These are phyloP conservation scores for Alectoris magna DNA, from an alignment of 2,797 vertebrate species.

Conservation along the genomic window DNA sequence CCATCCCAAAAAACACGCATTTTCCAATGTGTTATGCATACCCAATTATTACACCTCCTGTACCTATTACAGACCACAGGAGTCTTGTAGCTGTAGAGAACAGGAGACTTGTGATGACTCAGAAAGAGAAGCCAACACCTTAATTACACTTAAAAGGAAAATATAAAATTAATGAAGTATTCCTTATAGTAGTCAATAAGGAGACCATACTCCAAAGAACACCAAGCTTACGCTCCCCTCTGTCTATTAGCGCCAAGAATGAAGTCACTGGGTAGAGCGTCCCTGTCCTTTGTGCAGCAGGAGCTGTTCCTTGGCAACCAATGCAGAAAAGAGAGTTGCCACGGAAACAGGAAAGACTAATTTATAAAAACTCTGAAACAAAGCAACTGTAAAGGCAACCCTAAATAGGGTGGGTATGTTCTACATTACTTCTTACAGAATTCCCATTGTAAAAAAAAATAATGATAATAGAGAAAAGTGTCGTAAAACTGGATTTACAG, in stretches of 20 bases:
- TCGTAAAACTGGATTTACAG: background rate
- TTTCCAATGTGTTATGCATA: background rate
- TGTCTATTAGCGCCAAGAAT: conserved; percentile 77
- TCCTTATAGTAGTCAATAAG: conserved; percentile 58
- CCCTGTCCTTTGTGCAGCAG: conserved; percentile 83
- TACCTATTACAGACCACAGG: background rate
- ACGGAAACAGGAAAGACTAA: conserved; percentile 84
- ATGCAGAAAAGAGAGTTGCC: conserved; percentile 86
- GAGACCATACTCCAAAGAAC: conserved; percentile 60
- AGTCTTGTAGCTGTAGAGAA: background rate
- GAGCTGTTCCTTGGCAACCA: conserved; percentile 95
- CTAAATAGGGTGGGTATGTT: conserved; percentile 43
- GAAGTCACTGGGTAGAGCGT: conserved; percentile 83
- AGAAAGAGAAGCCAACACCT: background rate
- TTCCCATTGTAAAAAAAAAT: background rate
- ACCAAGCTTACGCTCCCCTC: conserved; percentile 35
- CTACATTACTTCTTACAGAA: background rate
- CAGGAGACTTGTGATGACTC: background rate
- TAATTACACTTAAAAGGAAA: background rate
- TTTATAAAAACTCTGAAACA: conserved; percentile 79
- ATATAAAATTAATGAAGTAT: background rate
- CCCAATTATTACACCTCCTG: background rate
- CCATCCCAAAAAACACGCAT: background rate
- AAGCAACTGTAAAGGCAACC: conserved; percentile 68
- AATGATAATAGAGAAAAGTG: background rate